Percentiles rank a stretch among this genome's conserved stretches.
phyloP scores from a whole-genome alignment of 92 coral and sea anemone species.

The Muricea muricata region DNA sequence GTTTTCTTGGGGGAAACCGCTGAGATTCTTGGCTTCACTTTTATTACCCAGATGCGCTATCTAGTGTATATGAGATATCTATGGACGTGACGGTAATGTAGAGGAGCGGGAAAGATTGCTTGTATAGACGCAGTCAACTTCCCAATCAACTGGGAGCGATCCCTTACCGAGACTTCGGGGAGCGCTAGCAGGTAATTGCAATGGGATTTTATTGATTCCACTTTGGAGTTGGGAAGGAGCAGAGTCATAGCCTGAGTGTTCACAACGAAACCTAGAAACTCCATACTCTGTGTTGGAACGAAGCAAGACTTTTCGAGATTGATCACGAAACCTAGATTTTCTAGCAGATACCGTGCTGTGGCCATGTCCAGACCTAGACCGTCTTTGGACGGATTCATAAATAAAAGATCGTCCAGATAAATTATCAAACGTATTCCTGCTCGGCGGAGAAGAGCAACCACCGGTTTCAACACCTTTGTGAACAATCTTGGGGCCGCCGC shows the following conservation, averaged over 20 bases:
- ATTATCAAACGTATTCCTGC: not conserved
- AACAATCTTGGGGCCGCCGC: not conserved
- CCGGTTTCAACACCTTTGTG: not conserved
- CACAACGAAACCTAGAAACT: not conserved
- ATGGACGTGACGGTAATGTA: too few relatives aligned
- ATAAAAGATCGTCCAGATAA: not conserved
- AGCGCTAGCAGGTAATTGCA: not conserved
- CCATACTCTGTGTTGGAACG: too few relatives aligned
- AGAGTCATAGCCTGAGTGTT: not conserved
- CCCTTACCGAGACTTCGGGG: not conserved
- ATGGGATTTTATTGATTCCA: not conserved
- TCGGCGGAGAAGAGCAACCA: not conserved
- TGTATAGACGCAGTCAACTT: not conserved
- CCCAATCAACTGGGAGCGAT: not conserved
- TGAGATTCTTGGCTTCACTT: too few relatives aligned
- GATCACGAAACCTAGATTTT: not conserved
- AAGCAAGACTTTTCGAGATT: not conserved
- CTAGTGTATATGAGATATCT: too few relatives aligned
- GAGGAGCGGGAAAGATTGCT: not conserved
- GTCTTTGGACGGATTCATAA: not conserved
- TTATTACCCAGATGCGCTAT: too few relatives aligned
- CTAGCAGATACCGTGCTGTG: not conserved
- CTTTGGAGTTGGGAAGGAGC: not conserved
- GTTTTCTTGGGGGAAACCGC: too few relatives aligned
- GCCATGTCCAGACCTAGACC: not conserved